Evolutionary conservation across 1,140 invertebrate species (phyloP).

Genomic region (Drosophila takahashii): DNA sequence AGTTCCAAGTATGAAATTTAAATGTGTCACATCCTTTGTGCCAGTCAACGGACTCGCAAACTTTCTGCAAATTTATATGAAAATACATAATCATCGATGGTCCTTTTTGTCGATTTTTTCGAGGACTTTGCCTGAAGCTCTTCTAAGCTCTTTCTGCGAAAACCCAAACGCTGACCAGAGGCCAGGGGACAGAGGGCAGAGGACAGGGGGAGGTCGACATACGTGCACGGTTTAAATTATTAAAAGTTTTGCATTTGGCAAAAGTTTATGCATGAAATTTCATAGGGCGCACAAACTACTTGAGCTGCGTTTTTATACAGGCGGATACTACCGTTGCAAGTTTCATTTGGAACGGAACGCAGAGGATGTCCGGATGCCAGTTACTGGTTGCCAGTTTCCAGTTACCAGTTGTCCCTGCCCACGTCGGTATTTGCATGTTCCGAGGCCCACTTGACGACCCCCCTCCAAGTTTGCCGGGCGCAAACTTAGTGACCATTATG

Average conservation of each 20-base stretch:
- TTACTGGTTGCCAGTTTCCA: slow-evolving; percentile 10
- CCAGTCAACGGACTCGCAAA: slow-evolving; percentile 22
- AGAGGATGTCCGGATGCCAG: slow-evolving; percentile 46
- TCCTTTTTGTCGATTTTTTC: slow-evolving; percentile 26
- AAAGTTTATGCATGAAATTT: slow-evolving; percentile 83
- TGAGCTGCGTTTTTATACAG: slow-evolving; percentile 65
- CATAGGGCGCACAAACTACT: slow-evolving; percentile 71
- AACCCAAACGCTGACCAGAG: slow-evolving; percentile 37
- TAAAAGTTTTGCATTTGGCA: slow-evolving; percentile 74
- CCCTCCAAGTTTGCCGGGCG: slow-evolving; percentile 38
- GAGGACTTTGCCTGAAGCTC: slow-evolving; percentile 38
- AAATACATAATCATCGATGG: slow-evolving; percentile 48
- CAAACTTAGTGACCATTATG: slow-evolving; percentile 81
- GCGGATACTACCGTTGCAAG: slow-evolving; percentile 10
- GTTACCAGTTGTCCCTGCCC: slow-evolving; percentile 16
- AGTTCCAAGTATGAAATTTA: slow-evolving; percentile 24
- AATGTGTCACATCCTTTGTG: slow-evolving; percentile 35
- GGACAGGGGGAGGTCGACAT: slow-evolving; percentile 21
- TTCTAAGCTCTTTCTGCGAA: slow-evolving; percentile 39
- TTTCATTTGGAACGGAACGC: slow-evolving; percentile 32
- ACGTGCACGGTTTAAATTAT: slow-evolving; percentile 79
- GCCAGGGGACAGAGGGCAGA: neutral
- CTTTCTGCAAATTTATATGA: slow-evolving; percentile 36
- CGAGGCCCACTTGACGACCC: slow-evolving; percentile 51
- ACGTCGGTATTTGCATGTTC: slow-evolving; percentile 66